Conservation (phyloP, 2,113 vertebrate species). For the Opisthocomus hoazin region DNA sequence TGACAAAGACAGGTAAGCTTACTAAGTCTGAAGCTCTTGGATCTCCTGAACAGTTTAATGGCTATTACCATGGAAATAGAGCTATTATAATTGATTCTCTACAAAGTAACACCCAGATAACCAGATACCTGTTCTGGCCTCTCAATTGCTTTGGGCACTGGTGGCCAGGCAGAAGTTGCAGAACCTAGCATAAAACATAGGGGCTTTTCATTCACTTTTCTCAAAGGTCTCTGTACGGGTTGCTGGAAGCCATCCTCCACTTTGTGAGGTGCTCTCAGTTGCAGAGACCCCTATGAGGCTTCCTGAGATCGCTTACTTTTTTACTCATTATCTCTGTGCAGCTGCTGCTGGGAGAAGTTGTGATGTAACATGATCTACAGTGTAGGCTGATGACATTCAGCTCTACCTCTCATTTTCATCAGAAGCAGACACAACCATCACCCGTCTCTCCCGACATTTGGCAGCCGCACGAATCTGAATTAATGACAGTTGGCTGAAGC, state of each 20-base stretch:
- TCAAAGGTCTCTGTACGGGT: background rate
- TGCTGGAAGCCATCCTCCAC: background rate
- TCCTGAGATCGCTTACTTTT: background rate
- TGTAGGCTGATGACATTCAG: conserved; percentile 38
- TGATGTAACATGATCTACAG: conserved; percentile 12
- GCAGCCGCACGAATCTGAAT: conserved; percentile 7
- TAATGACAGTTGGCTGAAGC: conserved; percentile 41
- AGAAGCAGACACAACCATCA: conserved; percentile 43
- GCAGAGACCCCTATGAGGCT: background rate
- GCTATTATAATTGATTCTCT: background rate
- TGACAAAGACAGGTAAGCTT: background rate
- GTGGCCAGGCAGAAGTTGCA: background rate
- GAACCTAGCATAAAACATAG: background rate
- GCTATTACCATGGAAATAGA: background rate
- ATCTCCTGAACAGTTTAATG: background rate
- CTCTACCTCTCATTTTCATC: conserved; percentile 53
- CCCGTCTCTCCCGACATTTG: conserved; percentile 25
- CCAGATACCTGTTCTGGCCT: background rate
- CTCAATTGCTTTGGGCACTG: background rate
- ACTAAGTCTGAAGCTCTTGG: background rate
- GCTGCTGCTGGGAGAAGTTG: conserved; percentile 27
- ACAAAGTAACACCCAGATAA: background rate
- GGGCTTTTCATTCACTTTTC: background rate
- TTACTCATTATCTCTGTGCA: conserved; percentile 8
- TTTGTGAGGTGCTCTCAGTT: background rate